Evolutionary conservation across 2,797 vertebrate species (phyloP).

Genomic region (Enteromius unitaeniatus): DNA sequence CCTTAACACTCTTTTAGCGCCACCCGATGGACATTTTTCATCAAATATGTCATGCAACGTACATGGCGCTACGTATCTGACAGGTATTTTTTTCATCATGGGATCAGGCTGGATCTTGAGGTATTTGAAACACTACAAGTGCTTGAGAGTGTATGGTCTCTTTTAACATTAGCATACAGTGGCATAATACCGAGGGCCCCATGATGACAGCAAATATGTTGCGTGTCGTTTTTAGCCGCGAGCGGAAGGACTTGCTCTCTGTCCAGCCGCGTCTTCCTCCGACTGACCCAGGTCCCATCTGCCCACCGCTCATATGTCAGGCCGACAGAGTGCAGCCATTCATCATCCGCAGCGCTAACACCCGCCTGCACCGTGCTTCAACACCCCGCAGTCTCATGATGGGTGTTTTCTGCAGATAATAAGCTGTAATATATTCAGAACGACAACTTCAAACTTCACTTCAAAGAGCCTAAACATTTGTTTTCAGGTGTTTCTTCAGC

Average conservation of each 20-base stretch:
- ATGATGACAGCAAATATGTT: conserved; percentile 48
- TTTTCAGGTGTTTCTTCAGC: background rate
- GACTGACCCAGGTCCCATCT: conserved; percentile 50
- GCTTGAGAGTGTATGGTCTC: background rate
- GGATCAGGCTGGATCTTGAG: background rate
- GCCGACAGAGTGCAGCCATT: conserved; percentile 37
- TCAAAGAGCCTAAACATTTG: background rate
- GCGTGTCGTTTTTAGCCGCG: conserved; percentile 1
- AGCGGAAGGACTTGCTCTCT: conserved; percentile 27
- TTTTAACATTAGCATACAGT: background rate
- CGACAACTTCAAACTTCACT: conserved; percentile 8
- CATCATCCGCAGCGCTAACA: conserved; percentile 42
- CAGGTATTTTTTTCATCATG: too few species aligned
- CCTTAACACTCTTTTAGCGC: too few species aligned
- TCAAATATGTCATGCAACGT: too few species aligned
- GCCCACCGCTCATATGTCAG: conserved; percentile 38
- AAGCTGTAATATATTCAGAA: conserved; percentile 15
- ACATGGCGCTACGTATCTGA: too few species aligned
- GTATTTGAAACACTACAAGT: background rate
- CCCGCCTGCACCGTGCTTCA: conserved; percentile 2
- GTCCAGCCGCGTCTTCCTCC: conserved; percentile 45
- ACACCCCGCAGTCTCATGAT: conserved; percentile 15
- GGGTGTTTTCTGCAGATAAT: background rate
- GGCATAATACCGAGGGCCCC: background rate
- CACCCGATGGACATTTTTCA: too few species aligned